Evolutionary conservation across 1,140 invertebrate genomes (phyloP).

Genomic region (Diabrotica undecimpunctata): DNA sequence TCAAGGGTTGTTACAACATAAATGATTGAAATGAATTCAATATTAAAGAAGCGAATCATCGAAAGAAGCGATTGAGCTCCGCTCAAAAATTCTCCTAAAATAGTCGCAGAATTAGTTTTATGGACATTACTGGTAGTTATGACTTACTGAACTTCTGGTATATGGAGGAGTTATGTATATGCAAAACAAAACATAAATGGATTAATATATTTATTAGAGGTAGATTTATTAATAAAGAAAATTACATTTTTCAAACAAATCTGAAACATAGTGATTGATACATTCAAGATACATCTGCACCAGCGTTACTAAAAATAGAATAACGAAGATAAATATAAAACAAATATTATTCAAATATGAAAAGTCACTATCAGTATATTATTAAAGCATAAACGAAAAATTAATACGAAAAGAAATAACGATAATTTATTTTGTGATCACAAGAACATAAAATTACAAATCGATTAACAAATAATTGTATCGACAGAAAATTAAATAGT

Average conservation of each 20-base stretch:
- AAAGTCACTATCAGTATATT: conserved; percentile 15
- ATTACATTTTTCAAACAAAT: conserved; percentile 43
- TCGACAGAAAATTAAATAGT: conserved; percentile 1
- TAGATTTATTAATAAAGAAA: conserved; percentile 48
- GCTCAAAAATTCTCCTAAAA: too few species aligned
- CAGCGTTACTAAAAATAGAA: conserved; percentile 31
- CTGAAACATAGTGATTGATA: conserved; percentile 18
- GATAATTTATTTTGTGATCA: conserved; percentile 16
- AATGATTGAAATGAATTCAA: too few species aligned
- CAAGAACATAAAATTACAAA: neutral
- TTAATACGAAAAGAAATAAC: conserved; percentile 18
- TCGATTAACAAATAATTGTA: neutral
- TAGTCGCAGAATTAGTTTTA: too few species aligned
- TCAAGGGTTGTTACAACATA: too few species aligned
- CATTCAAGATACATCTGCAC: conserved; percentile 35
- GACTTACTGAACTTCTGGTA: too few species aligned
- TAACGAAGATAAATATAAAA: conserved; percentile 30
- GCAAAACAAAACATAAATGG: neutral
- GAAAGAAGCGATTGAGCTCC: too few species aligned
- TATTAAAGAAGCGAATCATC: too few species aligned
- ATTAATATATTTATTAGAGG: conserved; percentile 37
- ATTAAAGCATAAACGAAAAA: conserved; percentile 26
- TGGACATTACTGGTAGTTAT: too few species aligned
- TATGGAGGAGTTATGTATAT: too few species aligned
- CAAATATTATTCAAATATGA: conserved; percentile 21